These are phyloP conservation scores for Danio choprae DNA, from an alignment of 2,797 vertebrate species.

Conservation along the genomic window DNA sequence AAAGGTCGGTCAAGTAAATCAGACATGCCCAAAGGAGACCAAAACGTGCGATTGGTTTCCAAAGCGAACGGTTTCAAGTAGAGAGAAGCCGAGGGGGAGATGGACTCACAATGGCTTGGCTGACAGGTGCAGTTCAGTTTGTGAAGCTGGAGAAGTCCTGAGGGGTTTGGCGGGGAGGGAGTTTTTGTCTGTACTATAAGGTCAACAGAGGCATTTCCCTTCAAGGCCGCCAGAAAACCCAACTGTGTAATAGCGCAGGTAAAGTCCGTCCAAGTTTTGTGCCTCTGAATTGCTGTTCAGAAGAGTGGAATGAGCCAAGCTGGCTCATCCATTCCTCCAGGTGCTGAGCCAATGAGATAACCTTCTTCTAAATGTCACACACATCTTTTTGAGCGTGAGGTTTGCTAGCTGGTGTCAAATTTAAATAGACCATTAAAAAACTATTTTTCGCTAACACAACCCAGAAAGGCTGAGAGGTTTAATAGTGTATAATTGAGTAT, in stretches of 20 bases:
- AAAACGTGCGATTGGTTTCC: constrained; percentile 45
- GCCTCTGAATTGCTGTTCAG: constrained; percentile 48
- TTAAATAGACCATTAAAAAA: constrained; percentile 52
- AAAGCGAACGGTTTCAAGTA: constrained; percentile 24
- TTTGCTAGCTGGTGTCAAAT: constrained; percentile 47
- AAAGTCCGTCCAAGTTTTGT: constrained; percentile 37
- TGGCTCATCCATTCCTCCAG: constrained; percentile 43
- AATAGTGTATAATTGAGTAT: constrained; percentile 26
- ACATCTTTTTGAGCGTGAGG: constrained; percentile 53
- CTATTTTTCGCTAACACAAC: constrained; percentile 23
- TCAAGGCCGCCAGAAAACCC: constrained; percentile 31
- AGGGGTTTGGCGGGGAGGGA: constrained; percentile 5
- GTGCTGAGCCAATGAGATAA: constrained; percentile 60
- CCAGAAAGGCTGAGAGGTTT: constrained; percentile 25
- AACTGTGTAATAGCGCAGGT: constrained; percentile 34
- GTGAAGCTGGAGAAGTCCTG: constrained; percentile 24
- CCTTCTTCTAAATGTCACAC: constrained; percentile 62
- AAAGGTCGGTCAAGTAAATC: constrained; percentile 55
- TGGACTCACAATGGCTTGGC: constrained; percentile 45
- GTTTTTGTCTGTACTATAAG: constrained; percentile 18
- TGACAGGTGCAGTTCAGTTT: constrained; percentile 53
- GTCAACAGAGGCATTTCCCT: constrained; percentile 25
- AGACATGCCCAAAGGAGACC: constrained; percentile 29
- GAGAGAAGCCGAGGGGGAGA: constrained; percentile 39
- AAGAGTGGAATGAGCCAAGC: constrained; percentile 47